Evolutionary conservation across 2,888 invertebrate species (phyloP), one percentile per base, ranked within the genome.

Genomic region (Poecilobothrus nobilitatus): DNA sequence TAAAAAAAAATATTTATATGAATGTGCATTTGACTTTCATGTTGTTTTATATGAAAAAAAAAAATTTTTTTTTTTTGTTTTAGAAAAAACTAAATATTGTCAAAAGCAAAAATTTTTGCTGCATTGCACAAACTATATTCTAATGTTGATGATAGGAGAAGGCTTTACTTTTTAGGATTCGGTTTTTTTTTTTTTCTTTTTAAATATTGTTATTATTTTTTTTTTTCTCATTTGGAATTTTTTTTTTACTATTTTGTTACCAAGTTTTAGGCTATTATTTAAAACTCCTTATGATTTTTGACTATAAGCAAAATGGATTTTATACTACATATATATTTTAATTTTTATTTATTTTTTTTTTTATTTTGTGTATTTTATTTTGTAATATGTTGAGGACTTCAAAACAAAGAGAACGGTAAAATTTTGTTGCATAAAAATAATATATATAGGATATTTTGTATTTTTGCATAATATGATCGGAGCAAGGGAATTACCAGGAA

Each of bases 101-200:
- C 53, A 53, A 53, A 53, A 53, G 53, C 41, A 41, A 53, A 53
- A 53, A 53, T 53, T 12, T n/a, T 53, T 53, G 53, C 53, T 53
- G 53, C 53, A 53, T 53, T 53, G 53, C 53, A 53, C 53, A 53
- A 53, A 53, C 53, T 18, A 53, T n/a, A 53, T 53, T 53, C 53
- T n/a, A 53, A 53, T 18, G 53, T 53, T 53, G 53, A 27, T 27
- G 27, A 53, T 53, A n/a, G 1, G 53, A 53, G 53, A 53, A 53
- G 53, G 53, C 53, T 53, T 53, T 53, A 53, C 9, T 44, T 44
- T 44, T 15, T 10, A 15, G 44, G 12, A n/a, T 53, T 18, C 15
- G 9, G 2, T 41, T 41, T 41, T 41, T 41, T 41, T 41, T 41
- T 41, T 41, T 41, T 6, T 53, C 2, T 53, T 10, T 53, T 18